Evolutionary conservation across 2,113 vertebrate species (phyloP), one percentile per base, ranked within the genome.

Genomic region (Albula glossodonta): DNA sequence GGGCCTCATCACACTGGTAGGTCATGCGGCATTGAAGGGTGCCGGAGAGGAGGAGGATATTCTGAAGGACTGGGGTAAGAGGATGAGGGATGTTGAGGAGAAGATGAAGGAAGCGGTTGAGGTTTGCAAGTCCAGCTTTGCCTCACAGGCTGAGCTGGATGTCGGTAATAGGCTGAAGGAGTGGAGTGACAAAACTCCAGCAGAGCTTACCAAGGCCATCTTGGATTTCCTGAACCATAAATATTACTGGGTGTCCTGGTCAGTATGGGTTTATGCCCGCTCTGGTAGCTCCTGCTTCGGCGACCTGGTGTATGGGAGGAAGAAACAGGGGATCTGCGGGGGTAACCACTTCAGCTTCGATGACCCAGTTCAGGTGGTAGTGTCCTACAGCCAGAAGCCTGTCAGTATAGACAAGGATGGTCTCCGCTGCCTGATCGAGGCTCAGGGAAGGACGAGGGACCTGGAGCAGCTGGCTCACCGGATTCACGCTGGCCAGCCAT

Each of bases 211-310:
- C 0, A 90, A 94, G 0, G 85, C 88, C 1, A 70, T 95, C 74
- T 0, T 95, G 0, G 90, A 93, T 56, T 88, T 87, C 15, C 83
- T 96, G 0, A 93, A 90, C 89, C 91, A 86, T 83, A 96, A 95
- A 84, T 96, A 94, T 1, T 94, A 96, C 91, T 96, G 95, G 96
- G 94, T 96, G 87, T 82, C 86, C 85, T 96, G 96, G 96, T 96
- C 95, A 0, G 94, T 96, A 79, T 91, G 95, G 0, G 6, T 96
- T 2, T 96, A 94, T 89, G 48, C 84, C 70, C 93, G 0, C 93
- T 94, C 0, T 78, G 84, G 0, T 90, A 93, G 13, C 1, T 41
- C 31, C 31, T 92, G 0, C 52, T 92, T 95, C 2, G 49, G 79
- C 79, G 91, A 56, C 53, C 41, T 80, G 11, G 56, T 60, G 11